Percentiles rank a stretch among this genome's conserved stretches.
These are phyloP conservation scores for Montifringilla adamsi DNA, from an alignment of 2,113 vertebrate species.

Conservation along the genomic window DNA sequence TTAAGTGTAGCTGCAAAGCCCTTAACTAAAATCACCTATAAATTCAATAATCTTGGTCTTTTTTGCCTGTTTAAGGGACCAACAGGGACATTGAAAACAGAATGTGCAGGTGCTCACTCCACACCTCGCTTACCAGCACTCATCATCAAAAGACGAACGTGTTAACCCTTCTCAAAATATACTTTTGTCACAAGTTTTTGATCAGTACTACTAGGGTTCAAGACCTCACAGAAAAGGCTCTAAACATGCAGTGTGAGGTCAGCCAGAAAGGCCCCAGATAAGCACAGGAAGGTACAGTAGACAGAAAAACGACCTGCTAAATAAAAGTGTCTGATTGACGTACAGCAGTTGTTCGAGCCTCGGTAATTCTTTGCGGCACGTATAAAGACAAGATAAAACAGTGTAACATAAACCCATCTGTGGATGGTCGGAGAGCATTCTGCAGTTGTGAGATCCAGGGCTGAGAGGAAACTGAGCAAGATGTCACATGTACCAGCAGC, in stretches of 20 bases:
- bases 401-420: slow-evolving; percentile 7
- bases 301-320: slow-evolving; percentile 14
- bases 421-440: not conserved
- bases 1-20: not conserved
- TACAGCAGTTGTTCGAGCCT: slow-evolving; percentile 17
- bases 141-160: not conserved
- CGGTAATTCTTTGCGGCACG: not conserved
- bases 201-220: not conserved
- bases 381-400: slow-evolving; percentile 43
- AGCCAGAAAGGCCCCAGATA: not conserved
- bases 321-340: slow-evolving; percentile 18
- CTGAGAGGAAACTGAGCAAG: not conserved
- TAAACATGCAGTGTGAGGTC: not conserved
- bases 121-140: not conserved
- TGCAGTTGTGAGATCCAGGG: not conserved
- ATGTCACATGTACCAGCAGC: not conserved
- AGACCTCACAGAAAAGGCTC: not conserved
- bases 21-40: not conserved
- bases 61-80: not conserved
- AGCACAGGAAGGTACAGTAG: not conserved
- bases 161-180: not conserved
- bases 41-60: not conserved
- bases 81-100: not conserved
- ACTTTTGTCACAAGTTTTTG: not conserved
- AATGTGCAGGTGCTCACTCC: not conserved